These are phyloP conservation scores for Apamea epomidion DNA, from an alignment of 2,888 invertebrate genomes.

Conservation along the genomic window DNA sequence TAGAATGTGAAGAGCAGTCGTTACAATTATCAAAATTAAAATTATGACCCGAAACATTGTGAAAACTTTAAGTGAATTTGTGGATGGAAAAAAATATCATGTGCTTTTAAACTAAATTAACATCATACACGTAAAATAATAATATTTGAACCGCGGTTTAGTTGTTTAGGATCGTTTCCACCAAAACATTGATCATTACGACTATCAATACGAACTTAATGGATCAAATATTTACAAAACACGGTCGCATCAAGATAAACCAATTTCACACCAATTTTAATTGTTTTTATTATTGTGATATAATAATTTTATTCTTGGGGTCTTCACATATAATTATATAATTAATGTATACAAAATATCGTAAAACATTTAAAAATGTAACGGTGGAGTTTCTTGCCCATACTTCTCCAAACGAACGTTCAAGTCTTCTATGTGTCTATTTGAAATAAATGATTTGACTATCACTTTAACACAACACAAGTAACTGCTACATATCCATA, in stretches of 20 bases:
- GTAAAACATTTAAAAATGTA: background rate
- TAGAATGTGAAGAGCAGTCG: slow-evolving; percentile 27
- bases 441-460: background rate
- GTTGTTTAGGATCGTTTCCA: background rate
- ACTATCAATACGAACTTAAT: background rate
- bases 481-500: slow-evolving; percentile 46
- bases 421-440: too few relatives aligned
- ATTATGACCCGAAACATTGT: slow-evolving; percentile 47
- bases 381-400: background rate
- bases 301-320: too few relatives aligned
- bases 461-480: background rate
- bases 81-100: background rate
- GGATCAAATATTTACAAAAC: background rate
- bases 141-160: background rate
- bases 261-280: background rate
- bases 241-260: slow-evolving; percentile 15
- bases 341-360: background rate
- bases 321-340: background rate
- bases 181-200: background rate
- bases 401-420: background rate
- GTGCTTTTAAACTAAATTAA: background rate
- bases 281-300: background rate
- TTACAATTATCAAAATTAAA: slow-evolving; percentile 54
- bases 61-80: slow-evolving; percentile 5
- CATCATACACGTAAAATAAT: background rate